Evolutionary conservation across 2,888 invertebrate genomes (phyloP).

Genomic region (Hemicrepidius hirtus): DNA sequence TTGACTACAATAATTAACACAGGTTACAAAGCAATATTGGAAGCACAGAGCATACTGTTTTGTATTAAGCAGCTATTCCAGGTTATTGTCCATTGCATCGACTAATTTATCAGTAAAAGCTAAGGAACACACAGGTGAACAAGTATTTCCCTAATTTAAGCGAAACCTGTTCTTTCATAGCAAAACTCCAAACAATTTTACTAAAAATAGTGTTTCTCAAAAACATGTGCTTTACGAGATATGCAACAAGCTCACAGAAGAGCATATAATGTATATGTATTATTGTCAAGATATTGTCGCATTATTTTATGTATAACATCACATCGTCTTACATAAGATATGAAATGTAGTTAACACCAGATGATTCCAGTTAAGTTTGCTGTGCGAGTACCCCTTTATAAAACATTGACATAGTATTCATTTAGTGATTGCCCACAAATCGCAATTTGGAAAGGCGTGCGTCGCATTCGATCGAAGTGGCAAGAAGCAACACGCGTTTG

Average conservation of each 20-base stretch:
- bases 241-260: conserved; percentile 42
- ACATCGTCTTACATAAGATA: conserved; percentile 50
- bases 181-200: conserved; percentile 48
- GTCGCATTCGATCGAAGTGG: conserved; percentile 37
- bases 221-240: conserved; percentile 46
- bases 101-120: conserved; percentile 65
- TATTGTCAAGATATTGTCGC: conserved; percentile 50
- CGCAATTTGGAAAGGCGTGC: conserved; percentile 57
- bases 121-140: conserved; percentile 67
- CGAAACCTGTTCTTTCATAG: conserved; percentile 37
- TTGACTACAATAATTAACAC: conserved; percentile 68
- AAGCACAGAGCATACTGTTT: conserved; percentile 69
- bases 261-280: conserved; percentile 48
- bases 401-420: conserved; percentile 61
- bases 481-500: conserved; percentile 4
- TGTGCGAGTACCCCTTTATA: conserved; percentile 51
- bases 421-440: conserved; percentile 65
- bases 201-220: conserved; percentile 46
- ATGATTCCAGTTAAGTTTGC: conserved; percentile 42
- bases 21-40: conserved; percentile 68
- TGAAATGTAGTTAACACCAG: conserved; percentile 45
- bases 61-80: conserved; percentile 63
- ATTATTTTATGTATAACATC: conserved; percentile 47
- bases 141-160: conserved; percentile 52
- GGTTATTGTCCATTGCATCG: conserved; percentile 63